Evolutionary conservation across 2,888 invertebrate genomes (phyloP), one percentile per base, ranked within the genome.

Genomic region (Monoplex corrugatus): DNA sequence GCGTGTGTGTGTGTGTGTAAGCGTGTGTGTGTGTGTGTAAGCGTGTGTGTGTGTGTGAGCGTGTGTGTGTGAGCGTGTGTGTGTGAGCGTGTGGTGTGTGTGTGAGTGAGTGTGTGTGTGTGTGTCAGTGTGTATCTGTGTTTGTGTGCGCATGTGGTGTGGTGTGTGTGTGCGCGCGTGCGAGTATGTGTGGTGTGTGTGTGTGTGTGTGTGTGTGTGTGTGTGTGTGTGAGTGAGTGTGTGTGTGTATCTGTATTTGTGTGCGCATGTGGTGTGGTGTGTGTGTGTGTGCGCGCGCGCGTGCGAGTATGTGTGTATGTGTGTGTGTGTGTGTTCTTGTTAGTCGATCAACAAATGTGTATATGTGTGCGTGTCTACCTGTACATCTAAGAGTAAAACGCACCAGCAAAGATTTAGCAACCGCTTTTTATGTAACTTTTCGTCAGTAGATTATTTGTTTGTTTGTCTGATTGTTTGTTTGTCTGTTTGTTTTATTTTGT

Each of bases 1-100:
- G 44, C 43, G 83, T 83, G 83, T 83, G 83, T 83, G 44, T 83
- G 83, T 44, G n/a, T 44, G 83, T 83, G 83, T 83, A 44, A 43
- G 44, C 43, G 83, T 43, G 43, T 23, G 83, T 43, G 83, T 43
- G 83, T 43, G 44, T 43, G 83, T 43, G 45, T 38, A 44, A 3
- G 83, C 23, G 83, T 23, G 83, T 43, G 83, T 43, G 83, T 83
- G 44, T 45, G 45, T 44, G 83, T 83, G 40, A 43, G 83, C 43
- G 43, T 83, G 45, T 83, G 43, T 83, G 45, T 43, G 44, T 28
- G 83, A 10, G 44, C 43, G 83, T 83, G 13, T 83, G 83, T 83
- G 83, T 43, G 83, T 16, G 43, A 3, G 83, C n/a, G 45, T 10
- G 45, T 19, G 40, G 38, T 35, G 78, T 8, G 8, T 57, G 40